A percentile compares a stretch with the other conserved stretches of the same genome.
Conservation (phyloP, 2,888 invertebrate genomes). For the Oscheius sp. region DNA sequence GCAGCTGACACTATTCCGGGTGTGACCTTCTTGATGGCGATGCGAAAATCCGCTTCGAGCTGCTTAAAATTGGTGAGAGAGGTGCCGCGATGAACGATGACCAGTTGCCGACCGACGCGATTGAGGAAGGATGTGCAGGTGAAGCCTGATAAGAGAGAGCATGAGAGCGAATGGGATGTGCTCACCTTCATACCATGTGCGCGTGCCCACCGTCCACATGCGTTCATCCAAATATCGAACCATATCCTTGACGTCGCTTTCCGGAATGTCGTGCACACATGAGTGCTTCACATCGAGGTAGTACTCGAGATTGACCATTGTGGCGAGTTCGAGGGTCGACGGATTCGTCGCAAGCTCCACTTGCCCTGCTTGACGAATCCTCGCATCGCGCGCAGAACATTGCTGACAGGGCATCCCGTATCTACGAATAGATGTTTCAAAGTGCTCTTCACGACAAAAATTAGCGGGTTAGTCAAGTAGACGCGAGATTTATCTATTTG, state of each 20-base stretch:
- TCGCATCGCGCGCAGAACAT: neutral
- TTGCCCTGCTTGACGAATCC: neutral
- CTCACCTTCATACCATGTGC: neutral
- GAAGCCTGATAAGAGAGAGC: neutral
- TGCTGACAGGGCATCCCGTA: neutral
- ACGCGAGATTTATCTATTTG: neutral
- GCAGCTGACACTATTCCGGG: neutral
- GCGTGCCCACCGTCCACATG: neutral
- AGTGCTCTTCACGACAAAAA: neutral
- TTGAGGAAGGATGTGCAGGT: neutral
- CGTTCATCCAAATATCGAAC: neutral
- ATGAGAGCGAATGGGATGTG: neutral
- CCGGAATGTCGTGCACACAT: neutral
- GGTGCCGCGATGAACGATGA: neutral
- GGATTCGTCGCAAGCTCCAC: neutral
- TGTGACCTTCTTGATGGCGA: neutral
- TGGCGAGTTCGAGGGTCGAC: neutral
- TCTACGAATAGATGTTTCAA: neutral
- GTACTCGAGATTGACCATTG: neutral
- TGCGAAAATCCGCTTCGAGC: neutral
- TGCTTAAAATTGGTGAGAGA: neutral
- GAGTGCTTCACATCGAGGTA: neutral
- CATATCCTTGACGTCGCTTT: neutral
- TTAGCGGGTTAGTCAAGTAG: neutral
- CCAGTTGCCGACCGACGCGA: neutral